Conservation (phyloP, 2,888 invertebrate species). For the Ochropleura plecta region DNA sequence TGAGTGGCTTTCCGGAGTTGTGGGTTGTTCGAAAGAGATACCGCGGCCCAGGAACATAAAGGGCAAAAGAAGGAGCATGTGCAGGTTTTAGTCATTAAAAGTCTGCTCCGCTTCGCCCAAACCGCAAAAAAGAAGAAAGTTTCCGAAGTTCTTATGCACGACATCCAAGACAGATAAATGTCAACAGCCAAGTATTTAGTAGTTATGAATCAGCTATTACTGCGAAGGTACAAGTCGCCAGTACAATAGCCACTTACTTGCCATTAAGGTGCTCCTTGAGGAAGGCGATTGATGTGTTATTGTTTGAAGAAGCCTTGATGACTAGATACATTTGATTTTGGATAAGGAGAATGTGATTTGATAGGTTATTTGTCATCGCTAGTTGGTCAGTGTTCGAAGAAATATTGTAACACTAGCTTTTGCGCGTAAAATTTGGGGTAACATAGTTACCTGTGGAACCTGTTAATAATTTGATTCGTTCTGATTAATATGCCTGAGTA, state of each 20-base stretch:
- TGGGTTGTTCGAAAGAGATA: too few species aligned
- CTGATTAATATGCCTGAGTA: neutral
- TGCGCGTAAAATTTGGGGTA: too few species aligned
- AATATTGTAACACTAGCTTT: neutral
- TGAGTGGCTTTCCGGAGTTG: too few species aligned
- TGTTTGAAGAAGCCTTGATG: slow-evolving; percentile 49
- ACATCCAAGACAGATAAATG: slow-evolving; percentile 8
- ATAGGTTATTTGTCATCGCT: slow-evolving; percentile 7
- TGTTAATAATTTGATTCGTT: neutral
- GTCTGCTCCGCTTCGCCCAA: too few species aligned
- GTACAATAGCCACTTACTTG: slow-evolving; percentile 50
- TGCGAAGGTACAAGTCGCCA: slow-evolving; percentile 9
- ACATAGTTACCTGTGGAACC: slow-evolving; percentile 9
- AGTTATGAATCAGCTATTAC: slow-evolving; percentile 33
- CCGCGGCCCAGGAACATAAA: too few species aligned
- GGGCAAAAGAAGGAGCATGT: too few species aligned
- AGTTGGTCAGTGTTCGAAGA: neutral
- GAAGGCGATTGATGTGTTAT: slow-evolving; percentile 47
- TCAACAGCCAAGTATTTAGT: slow-evolving; percentile 22
- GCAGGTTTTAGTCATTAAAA: too few species aligned
- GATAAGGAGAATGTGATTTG: neutral
- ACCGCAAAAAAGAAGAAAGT: too few species aligned
- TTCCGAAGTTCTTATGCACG: neutral
- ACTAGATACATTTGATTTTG: neutral
- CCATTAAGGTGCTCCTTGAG: slow-evolving; percentile 31